Evolutionary conservation across 2,113 vertebrate genomes (phyloP), one percentile per base, ranked within the genome.

Genomic region (Malurus melanocephalus): DNA sequence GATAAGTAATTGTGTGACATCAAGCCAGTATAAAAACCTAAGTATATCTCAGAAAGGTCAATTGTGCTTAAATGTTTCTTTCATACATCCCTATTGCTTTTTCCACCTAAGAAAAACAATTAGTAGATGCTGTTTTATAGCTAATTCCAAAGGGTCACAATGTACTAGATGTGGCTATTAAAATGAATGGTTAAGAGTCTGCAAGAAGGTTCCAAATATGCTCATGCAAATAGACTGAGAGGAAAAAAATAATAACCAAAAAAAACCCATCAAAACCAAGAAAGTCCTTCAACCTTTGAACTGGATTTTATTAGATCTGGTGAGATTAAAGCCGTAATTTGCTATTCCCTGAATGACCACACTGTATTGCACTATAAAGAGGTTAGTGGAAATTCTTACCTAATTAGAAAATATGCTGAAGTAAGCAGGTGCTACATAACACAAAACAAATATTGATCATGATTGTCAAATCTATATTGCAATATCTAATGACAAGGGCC

Each of bases 351-450:
- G 61, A 74, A 93, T 81, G 74, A 73, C 43, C 60, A 91, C 80
- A 59, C 66, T 72, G 59, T 72, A 93, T 40, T 52, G 21, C 67
- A 89, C 68, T 74, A 85, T 80, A 80, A 87, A 66, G 20, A 42
- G 49, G 88, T 90, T 89, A 94, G 82, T 15, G 19, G 72, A 85
- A 95, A 90, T 92, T 88, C 78, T 82, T 66, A 81, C 66, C 82
- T 93, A 92, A 94, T 96, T 96, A 93, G 88, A 94, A 94, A 96
- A 95, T 65, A 93, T 35, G 87, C 78, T 95, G 90, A 94, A 96
- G 88, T 55, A 95, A 94, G 80, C 69, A 92, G 49, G 23, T 87
- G 42, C 61, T 91, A 78, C 64, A 48, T 20, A 62, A 51, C 65
- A 80, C 53, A 88, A 81, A 92, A 79, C 81, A 94, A 92, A 95